Base-by-base conservation (phyloP, 1,140 invertebrate species). In the Spodoptera litura region DNA sequence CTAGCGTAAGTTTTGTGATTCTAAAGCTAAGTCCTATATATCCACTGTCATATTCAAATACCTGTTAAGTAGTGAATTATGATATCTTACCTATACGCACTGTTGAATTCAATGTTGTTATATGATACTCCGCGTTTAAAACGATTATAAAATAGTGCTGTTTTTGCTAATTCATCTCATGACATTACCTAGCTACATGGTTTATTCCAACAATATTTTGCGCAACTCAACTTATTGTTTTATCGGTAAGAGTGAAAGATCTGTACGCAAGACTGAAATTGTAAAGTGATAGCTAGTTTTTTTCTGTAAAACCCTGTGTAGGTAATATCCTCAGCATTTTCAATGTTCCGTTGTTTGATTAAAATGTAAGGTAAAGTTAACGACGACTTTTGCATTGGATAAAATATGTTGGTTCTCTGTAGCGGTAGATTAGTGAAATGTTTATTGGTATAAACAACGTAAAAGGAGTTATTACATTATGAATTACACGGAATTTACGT, bases 1-100 rank as follows among this genome's bases (percentile, higher is more conserved):
- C 75, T 87, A 87, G 84, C 72, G 85, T 91, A 91, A 89, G 86
- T 86, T 86, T 89, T 83, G 85, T 85, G 86, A 87, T 87, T 88
- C 82, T 85, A 87, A 88, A 85, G 76, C 81, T 90, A 80, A 85
- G 83, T 87, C 84, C 87, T 89, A 87, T 85, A 83, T 87, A 85
- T 85, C 83, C 79, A 72, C 71, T 82, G 81, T 81, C 76, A 81
- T 82, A 78, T 78, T 78, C 77, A 79, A 66, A 62, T 75, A 81
- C 64, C 78, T 83, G 79, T 79, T 79, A 80, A 59, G 78, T 81
- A 78, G 77, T 79, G 51, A 66, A 79, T 81, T 79, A 73, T 71
- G 52, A 80, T 80, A 72, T 68, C 70, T 81, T 80, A 79, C 73
- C 58, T 81, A 81, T 80, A 83, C 81, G 76, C 80, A 81, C 81